Base-by-base conservation (phyloP, 2,797 vertebrate species). In the Decapterus maruadsi region DNA sequence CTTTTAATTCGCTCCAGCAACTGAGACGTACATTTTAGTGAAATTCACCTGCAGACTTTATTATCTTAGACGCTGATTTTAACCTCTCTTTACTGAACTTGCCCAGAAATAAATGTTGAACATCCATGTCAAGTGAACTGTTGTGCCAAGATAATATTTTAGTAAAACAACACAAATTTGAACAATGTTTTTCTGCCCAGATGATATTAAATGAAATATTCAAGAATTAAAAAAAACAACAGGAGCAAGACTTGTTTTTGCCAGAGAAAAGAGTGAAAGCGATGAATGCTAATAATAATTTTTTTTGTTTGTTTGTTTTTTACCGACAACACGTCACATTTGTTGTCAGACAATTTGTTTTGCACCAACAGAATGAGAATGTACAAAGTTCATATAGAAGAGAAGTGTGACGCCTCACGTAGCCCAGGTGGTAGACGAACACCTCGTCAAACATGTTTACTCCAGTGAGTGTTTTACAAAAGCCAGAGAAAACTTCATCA, bases 91-190 rank as follows among this genome's bases (percentile, higher is more conserved):
- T 17, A 42, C 31, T 54, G 13, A 45, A 56, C 12, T 4, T 4
- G 13, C 4, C 20, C 19, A n/a, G 46, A 48, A 6, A 22, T 19
- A 4, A 19, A 16, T n/a, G 19, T 63, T 1, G 3, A 36, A n/a
- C 50, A 13, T 72, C 26, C 17, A 8, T 42, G 17, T 22, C 61
- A 1, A 11, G 38, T 56, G 7, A 38, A 19, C 31, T 10, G 68
- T 60, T 40, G 48, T 68, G 72, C 22, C 45, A 45, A 59, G 22
- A 36, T 7, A 1, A 50, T 29, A 43, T 13, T 68, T 68, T 31
- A n/a, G 4, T n/a, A 9, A 62, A 36, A n/a, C 11, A 54, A n/a
- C 14, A 26, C 14, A 8, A 8, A 19, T n/a, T 29, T 16, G 20
- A 57, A 22, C 19, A 0, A 6, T 6, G 2, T 64, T 29, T 42